Evolutionary conservation across 2,113 vertebrate species (phyloP).

Genomic region (Psephotus haematonotus): DNA sequence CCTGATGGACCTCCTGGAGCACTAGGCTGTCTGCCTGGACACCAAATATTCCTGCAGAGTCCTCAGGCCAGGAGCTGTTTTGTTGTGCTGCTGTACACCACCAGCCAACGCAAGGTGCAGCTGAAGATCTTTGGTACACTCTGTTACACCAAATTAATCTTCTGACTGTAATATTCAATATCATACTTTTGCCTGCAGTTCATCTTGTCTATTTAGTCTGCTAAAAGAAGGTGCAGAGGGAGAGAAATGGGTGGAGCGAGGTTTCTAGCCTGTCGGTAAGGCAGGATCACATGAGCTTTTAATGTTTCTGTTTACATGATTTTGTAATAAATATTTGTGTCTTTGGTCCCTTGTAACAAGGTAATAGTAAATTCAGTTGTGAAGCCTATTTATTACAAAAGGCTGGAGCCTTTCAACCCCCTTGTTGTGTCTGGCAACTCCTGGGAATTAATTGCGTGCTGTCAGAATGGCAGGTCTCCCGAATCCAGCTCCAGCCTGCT

Average conservation of each 20-base stretch:
- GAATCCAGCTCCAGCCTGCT: constrained; percentile 39
- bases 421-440: constrained; percentile 59
- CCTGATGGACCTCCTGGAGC: neutral
- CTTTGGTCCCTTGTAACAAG: neutral
- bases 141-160: neutral
- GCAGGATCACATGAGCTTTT: neutral
- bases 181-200: neutral
- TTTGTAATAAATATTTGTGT: neutral
- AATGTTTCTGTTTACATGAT: neutral
- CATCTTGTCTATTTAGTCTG: neutral
- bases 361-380: constrained; percentile 21
- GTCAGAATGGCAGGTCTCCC: constrained; percentile 17
- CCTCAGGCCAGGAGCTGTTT: neutral
- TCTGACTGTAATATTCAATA: neutral
- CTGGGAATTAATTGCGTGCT: constrained; percentile 39
- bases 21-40: neutral
- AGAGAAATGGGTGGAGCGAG: neutral
- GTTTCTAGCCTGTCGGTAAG: neutral
- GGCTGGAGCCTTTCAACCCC: neutral
- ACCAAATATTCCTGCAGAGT: neutral
- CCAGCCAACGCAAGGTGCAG: neutral
- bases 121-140: neutral
- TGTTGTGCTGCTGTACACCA: neutral
- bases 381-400: constrained; percentile 37
- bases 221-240: neutral